Percentiles rank a stretch among this genome's conserved stretches.
Conservation (phyloP, 2,113 vertebrate species). For the Lophius piscatorius region DNA sequence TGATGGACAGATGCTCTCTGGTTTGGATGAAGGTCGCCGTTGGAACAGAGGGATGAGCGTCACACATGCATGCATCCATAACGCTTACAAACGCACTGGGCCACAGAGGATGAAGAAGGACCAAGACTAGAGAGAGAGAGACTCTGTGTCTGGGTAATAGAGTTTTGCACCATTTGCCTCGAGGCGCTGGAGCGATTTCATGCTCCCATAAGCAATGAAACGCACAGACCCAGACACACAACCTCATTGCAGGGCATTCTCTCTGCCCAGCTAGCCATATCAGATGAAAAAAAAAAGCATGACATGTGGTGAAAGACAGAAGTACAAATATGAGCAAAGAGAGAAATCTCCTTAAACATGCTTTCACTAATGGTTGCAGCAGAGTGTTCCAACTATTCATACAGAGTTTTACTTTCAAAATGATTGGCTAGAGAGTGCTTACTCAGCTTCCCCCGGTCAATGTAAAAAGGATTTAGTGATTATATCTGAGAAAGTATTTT, state of each 20-base stretch:
- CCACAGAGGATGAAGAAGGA: constrained; percentile 6
- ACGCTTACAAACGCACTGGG: constrained; percentile 17
- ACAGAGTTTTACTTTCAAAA: neutral
- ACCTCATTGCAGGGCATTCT: constrained; percentile 38
- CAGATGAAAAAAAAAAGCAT: constrained; percentile 30
- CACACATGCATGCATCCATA: constrained; percentile 40
- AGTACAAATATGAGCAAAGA: constrained; percentile 36
- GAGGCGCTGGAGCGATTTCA: constrained; percentile 80
- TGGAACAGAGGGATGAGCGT: constrained; percentile 56
- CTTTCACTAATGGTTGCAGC: constrained; percentile 9
- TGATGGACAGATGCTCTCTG: constrained; percentile 62
- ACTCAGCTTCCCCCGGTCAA: neutral
- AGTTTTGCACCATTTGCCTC: constrained; percentile 58
- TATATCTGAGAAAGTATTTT: constrained; percentile 11
- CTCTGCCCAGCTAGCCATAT: constrained; percentile 51
- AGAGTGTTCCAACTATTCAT: constrained; percentile 5
- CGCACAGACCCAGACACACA: constrained; percentile 55
- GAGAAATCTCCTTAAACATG: constrained; percentile 15
- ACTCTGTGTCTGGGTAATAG: constrained; percentile 55
- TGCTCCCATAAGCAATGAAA: constrained; percentile 80
- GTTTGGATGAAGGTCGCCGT: constrained; percentile 45
- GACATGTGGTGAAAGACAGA: constrained; percentile 42
- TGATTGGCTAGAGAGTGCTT: constrained; percentile 1
- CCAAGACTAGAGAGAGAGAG: constrained; percentile 14
- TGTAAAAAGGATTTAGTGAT: neutral